Conservation (phyloP, 1,140 invertebrate genomes). For the Helicoverpa armigera region DNA sequence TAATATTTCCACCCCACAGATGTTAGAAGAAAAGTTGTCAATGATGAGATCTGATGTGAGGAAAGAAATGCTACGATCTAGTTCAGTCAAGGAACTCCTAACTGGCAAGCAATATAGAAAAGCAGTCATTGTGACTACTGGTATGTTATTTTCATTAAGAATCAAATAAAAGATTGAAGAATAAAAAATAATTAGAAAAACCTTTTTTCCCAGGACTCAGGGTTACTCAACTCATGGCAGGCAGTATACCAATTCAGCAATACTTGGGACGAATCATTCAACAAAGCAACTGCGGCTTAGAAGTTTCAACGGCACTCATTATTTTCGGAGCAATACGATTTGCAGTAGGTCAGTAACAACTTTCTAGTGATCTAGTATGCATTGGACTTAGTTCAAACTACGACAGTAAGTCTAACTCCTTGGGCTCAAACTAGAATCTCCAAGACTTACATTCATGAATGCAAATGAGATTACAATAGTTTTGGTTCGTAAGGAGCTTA, state of each 20-base stretch:
- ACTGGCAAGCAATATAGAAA: constrained; percentile 86
- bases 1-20: constrained; percentile 48
- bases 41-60: constrained; percentile 85
- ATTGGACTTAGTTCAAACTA: neutral
- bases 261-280: constrained; percentile 88
- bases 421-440: neutral
- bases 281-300: constrained; percentile 72
- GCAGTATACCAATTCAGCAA: constrained; percentile 89
- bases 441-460: constrained; percentile 10
- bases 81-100: constrained; percentile 85
- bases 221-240: constrained; percentile 86
- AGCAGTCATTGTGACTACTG: constrained; percentile 74
- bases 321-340: constrained; percentile 88
- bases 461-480: constrained; percentile 1
- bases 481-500: neutral
- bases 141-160: constrained; percentile 48
- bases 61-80: constrained; percentile 76
- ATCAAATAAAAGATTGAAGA: neutral
- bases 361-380: neutral
- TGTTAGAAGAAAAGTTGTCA: constrained; percentile 85
- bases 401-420: neutral
- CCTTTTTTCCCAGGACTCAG: constrained; percentile 84
- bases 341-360: constrained; percentile 69
- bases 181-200: neutral
- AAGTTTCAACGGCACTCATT: constrained; percentile 80